These are phyloP conservation scores for Xyliphius kryptos DNA, from an alignment of 2,113 vertebrate genomes.

Conservation along the genomic window DNA sequence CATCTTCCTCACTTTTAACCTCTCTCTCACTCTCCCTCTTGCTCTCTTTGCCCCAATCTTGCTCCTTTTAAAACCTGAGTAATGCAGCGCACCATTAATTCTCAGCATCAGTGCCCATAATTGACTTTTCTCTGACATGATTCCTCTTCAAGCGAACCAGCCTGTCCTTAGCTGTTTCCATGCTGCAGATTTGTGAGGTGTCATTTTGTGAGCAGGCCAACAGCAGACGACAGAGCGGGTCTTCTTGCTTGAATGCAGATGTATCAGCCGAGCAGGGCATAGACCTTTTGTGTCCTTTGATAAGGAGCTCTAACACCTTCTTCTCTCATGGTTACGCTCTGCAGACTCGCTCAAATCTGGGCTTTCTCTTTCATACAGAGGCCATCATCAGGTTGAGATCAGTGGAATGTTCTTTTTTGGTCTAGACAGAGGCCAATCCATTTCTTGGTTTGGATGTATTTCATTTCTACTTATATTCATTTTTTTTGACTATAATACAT, in stretches of 20 bases:
- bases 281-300: conserved; percentile 59
- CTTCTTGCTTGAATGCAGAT: conserved; percentile 52
- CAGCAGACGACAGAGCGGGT: conserved; percentile 24
- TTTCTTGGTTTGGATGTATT: conserved; percentile 68
- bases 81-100: conserved; percentile 71
- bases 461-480: conserved; percentile 45
- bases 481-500: conserved; percentile 35
- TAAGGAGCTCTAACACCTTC: conserved; percentile 61
- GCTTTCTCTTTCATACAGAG: conserved; percentile 59
- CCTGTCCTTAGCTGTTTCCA: conserved; percentile 54
- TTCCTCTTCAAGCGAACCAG: conserved; percentile 60
- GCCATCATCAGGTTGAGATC: conserved; percentile 59
- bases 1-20: conserved; percentile 47
- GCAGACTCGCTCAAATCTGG: conserved; percentile 62
- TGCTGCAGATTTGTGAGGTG: conserved; percentile 52
- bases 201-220: conserved; percentile 47
- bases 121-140: conserved; percentile 73
- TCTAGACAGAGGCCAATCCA: conserved; percentile 51
- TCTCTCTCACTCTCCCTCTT: conserved; percentile 36
- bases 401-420: conserved; percentile 45
- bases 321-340: conserved; percentile 65
- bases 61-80: conserved; percentile 63
- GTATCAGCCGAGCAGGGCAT: conserved; percentile 42
- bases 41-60: conserved; percentile 49
- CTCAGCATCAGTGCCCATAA: conserved; percentile 63